These are phyloP conservation scores for Liasis olivaceus DNA, from an alignment of 2,797 vertebrate genomes.

Conservation along the genomic window DNA sequence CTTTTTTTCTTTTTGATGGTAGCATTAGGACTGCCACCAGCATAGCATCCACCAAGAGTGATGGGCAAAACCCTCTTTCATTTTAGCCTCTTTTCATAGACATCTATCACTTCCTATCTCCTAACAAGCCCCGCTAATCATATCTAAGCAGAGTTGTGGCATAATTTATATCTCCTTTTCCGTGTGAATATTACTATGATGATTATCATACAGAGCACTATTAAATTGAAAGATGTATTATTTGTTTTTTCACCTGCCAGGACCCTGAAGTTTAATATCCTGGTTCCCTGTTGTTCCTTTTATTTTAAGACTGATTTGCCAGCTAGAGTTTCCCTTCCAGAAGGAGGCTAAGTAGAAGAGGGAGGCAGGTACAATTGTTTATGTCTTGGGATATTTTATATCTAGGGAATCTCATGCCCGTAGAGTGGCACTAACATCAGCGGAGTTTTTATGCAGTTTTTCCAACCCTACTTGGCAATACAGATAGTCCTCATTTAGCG, in stretches of 20 bases:
- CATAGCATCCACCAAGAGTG: not conserved
- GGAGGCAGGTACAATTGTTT: not conserved
- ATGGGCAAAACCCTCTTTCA: not conserved
- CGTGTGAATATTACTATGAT: slow-evolving; percentile 5
- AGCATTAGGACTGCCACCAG: not conserved
- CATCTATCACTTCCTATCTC: not conserved
- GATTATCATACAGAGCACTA: slow-evolving; percentile 21
- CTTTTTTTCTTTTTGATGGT: not conserved
- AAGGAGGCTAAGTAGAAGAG: not conserved
- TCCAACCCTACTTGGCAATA: not conserved
- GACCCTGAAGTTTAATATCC: not conserved
- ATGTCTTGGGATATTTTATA: not conserved
- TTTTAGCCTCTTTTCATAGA: slow-evolving; percentile 5
- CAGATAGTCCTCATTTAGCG: not conserved
- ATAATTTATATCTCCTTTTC: slow-evolving; percentile 22
- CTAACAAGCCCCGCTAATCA: not conserved
- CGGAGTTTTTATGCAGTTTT: not conserved
- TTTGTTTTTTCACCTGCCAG: not conserved
- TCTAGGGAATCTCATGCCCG: not conserved
- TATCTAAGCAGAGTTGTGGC: slow-evolving; percentile 12
- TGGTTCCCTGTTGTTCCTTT: not conserved
- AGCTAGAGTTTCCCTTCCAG: not conserved
- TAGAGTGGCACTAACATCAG: not conserved
- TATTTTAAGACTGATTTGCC: not conserved
- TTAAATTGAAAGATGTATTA: slow-evolving; percentile 28